Evolutionary conservation across 2,888 invertebrate species (phyloP), one percentile per base, ranked within the genome.

Genomic region (Rutpela maculata): DNA sequence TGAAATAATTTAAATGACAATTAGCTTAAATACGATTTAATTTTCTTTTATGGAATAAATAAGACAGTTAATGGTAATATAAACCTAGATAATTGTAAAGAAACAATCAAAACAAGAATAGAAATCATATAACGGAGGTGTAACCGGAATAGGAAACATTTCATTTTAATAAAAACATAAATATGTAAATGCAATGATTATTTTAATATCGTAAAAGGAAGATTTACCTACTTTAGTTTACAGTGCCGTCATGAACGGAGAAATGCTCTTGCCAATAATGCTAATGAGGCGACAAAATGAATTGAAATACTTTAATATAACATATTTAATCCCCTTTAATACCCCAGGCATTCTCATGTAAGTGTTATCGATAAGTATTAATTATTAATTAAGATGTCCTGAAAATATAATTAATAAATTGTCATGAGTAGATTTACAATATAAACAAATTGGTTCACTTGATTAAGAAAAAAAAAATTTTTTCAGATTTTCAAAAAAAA

Each of bases 1-100:
- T 65, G 17, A 65, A 38, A 17, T 18, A 18, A 43, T 43, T 43
- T 19, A 50, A 65, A 17, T 43, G 11, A 12, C 12, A 18, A 31
- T 19, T 18, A 43, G 15, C 15, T 12, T 50, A 50, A 50, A 50
- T n/a, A 50, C 4, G 2, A 43, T 19, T 65, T 15, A 65, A 5
- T 65, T 63, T 50, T 19, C 65, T 43, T 10, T 38, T 43, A 65
- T 43, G 19, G 43, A 18, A 65, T 43, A 12, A 38, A 18, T 43
- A 19, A 31, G 15, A 0, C 38, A 65, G 22, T 22, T 65, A 19
- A 50, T 65, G 43, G 18, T 43, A 65, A 65, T 22, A 9, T 18
- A 12, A 43, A 9, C 11, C 6, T 35, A 35, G 17, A 12, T 31
- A 35, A 35, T 17, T 31, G 17, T 43, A 65, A 65, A 31, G 35